Evolutionary conservation across 2,888 invertebrate species (phyloP), one percentile per base, ranked within the genome.

Genomic region (Cybosia mesomella): DNA sequence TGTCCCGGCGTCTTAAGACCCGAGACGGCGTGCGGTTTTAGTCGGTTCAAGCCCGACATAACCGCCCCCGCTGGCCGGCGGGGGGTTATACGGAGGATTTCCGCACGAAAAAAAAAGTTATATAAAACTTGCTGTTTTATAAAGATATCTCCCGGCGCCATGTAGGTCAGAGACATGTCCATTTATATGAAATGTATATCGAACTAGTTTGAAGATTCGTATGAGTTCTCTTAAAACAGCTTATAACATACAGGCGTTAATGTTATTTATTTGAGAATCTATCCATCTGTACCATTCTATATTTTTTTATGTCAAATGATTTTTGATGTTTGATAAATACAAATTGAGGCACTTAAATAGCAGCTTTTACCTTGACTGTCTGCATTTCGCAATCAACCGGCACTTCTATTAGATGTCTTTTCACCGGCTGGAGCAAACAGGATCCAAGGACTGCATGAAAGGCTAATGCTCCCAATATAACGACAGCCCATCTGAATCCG

Each of bases 391-490:
- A 95, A 74, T 95, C 94, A n/a, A 95, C 90, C 0, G 93, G 94
- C 71, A 93, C 96, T 49, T 96, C 96, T 62, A 96, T 96, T 77
- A 96, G 95, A 93, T 97, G 97, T 95, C 97, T 95, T 85, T 97
- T 96, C 36, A 97, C 96, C 0, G 97, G 97, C 86, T 97, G 97
- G 68, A 97, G 90, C 32, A 97, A 86, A 68, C 96, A 95, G 0
- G 97, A 96, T 0, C 97, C 97, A 0, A 96, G 95, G 11, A 97
- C 94, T 0, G 97, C 95, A 82, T 97, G 96, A 80, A 97, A 94
- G 0, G 97, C 96, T 49, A 97, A 85, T 0, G 95, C 97, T 0
- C 97, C 96, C 71, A 97, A 86, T 76, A 97, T 93, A 13, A 97
- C 94, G 58, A 97, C 96, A 0, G 97, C 95, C 82, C 97, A 97